Base-by-base conservation (phyloP, 1,140 invertebrate genomes). In the Leptinotarsa lineolata region DNA sequence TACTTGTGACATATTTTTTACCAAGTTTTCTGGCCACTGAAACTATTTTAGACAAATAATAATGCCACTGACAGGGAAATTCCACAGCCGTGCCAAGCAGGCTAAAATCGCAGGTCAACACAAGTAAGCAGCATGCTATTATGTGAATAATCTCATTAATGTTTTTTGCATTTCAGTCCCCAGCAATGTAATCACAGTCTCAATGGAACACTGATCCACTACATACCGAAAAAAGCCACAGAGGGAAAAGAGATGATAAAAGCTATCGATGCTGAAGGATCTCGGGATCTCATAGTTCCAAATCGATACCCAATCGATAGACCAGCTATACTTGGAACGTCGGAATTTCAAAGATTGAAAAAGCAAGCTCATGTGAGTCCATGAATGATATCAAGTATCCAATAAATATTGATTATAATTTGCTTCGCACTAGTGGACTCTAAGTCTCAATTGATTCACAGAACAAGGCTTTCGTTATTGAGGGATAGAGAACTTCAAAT, bases 341-440 rank as follows among this genome's bases (percentile, higher is more conserved):
- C 75, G 0, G 80, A 83, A 72, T 82, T 79, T 58, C 15, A 78
- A 70, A 72, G 81, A 60, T 61, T 84, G 2, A 79, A 82, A 48
- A 75, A 82, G 22, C 78, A 83, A 73, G 79, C 80, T 16, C 72
- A 78, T 48, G 81, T 81, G 74, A 77, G 69, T 74, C 1, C 21
- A 39, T 11, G 30, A 39, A 39, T 39, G 11, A 30, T 39, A 2
- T 39, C 15, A 30, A 20, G 18, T 13, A 61, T 21, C 4, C n/a
- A 13, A 61, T 61, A 13, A 21, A 12, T 18, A 21, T 15, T n/a
- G 59, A 61, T 2, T n/a, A 59, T 59, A n/a, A 15, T 20, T 59
- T 6, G 13, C 5, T 1, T 59, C 2, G 1, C 2, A 59, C 16
- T 11, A 59, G 4, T 59, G 4, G n/a, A 12, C n/a, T 54, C n/a